Base-by-base conservation (phyloP, 2,888 invertebrate genomes). In the Tigriopus californicus region DNA sequence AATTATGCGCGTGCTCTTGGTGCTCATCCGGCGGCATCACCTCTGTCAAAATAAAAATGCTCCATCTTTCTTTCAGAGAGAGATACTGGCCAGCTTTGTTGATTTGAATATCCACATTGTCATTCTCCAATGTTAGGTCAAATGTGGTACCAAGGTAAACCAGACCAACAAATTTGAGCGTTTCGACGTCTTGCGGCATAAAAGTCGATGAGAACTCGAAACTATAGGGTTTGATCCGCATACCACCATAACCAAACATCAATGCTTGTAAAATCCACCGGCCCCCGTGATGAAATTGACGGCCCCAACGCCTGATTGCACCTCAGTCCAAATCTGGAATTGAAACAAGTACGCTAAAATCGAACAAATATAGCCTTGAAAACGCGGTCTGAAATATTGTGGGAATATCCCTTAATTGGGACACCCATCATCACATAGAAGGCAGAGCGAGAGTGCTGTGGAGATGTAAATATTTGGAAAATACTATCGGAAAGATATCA, bases 271-370 rank as follows among this genome's bases (percentile, higher is more conserved):
- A 61, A 72, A 72, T 13, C 72, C 73, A 4, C 73, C 73, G 69
- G 70, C 70, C 8, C 72, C 73, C 3, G 73, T 72, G 22, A 72
- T 68, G 62, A 72, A 73, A 63, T 73, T 73, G 5, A 69, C 67
- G 1, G 70, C 70, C 5, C 72, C 72, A n/a, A 63, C 62, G 5
- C 69, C 69, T 53, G 65, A 49, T 63, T 64, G 51, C 59, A 64
- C 64, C 63, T 73, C 73, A 12, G 71, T 70, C 73, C 74, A 74
- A 4, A 72, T 67, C 72, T 73, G 61, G 33, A 51, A 56, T 44
- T 62, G 15, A 47, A 57, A n/a, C n/a, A n/a, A n/a, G n/a, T n/a
- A n/a, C n/a, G n/a, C n/a, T n/a, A n/a, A n/a, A n/a, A n/a, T n/a
- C n/a, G n/a, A n/a, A n/a, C n/a, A n/a, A n/a, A n/a, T n/a, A n/a